phyloP scores from a whole-genome alignment of 2,797 vertebrate species.

The Danio jaintianensis region DNA sequence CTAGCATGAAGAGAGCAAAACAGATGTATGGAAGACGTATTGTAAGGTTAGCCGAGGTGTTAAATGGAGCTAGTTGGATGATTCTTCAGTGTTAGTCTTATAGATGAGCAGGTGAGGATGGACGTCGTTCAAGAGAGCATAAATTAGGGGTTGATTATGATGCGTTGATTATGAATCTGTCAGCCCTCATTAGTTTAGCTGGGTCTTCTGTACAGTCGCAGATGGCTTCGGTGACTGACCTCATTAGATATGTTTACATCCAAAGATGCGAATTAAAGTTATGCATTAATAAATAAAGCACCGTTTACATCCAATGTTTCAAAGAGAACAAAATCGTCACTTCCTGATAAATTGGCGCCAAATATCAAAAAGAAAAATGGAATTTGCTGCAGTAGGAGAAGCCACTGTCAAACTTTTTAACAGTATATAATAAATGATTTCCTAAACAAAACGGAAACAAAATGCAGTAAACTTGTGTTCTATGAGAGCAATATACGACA shows the following conservation, averaged over 20 bases:
- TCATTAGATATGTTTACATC: neutral
- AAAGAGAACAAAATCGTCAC: too few species aligned
- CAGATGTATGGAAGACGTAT: constrained; percentile 55
- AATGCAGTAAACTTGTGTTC: too few species aligned
- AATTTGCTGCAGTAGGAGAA: too few species aligned
- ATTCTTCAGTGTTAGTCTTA: constrained; percentile 50
- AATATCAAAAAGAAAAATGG: too few species aligned
- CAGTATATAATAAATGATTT: too few species aligned
- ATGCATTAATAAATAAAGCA: too few species aligned
- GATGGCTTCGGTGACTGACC: constrained; percentile 49
- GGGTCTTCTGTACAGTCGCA: constrained; percentile 55
- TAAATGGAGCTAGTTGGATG: constrained; percentile 57
- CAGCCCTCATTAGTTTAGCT: constrained; percentile 45
- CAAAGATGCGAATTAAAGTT: too few species aligned
- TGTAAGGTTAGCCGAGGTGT: constrained; percentile 45
- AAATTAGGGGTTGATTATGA: constrained; percentile 64
- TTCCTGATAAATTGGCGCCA: too few species aligned
- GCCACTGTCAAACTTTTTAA: too few species aligned
- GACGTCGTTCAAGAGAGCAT: constrained; percentile 44
- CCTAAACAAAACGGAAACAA: too few species aligned
- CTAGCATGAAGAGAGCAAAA: constrained; percentile 53
- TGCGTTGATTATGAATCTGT: constrained; percentile 32
- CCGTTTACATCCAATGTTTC: too few species aligned
- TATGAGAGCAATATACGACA: too few species aligned
- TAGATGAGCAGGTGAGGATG: constrained; percentile 46